Conservation (phyloP, 2,888 invertebrate species). For the Pelosia muscerda region DNA sequence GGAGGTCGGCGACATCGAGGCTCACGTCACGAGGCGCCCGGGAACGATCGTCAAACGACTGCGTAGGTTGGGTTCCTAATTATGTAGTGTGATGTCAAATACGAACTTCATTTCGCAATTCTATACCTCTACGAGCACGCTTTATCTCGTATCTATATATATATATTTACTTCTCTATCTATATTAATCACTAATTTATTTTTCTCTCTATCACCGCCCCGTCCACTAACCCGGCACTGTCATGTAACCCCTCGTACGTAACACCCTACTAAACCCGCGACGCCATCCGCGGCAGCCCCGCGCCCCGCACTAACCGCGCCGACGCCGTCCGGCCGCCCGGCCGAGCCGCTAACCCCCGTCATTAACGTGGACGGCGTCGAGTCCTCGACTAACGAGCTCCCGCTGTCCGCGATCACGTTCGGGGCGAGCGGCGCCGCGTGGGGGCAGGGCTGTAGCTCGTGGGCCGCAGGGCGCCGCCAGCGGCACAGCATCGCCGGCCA, state of each 20-base stretch:
- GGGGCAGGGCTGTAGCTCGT: conserved; percentile 63
- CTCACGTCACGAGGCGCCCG: conserved; percentile 50
- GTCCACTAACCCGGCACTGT: conserved; percentile 68
- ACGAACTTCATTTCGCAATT: conserved; percentile 46
- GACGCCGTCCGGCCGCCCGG: conserved; percentile 61
- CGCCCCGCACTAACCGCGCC: conserved; percentile 57
- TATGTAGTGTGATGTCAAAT: conserved; percentile 56
- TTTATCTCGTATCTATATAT: conserved; percentile 59
- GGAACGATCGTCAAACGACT: conserved; percentile 67
- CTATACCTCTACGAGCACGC: conserved; percentile 61
- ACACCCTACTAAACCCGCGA: conserved; percentile 47
- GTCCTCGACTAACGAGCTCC: conserved; percentile 90
- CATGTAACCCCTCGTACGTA: conserved; percentile 64
- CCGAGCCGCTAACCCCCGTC: conserved; percentile 69
- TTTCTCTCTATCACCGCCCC: conserved; percentile 70
- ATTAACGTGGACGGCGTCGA: conserved; percentile 81
- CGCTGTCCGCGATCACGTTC: conserved; percentile 88
- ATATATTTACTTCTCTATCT: conserved; percentile 56
- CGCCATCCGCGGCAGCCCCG: conserved; percentile 40
- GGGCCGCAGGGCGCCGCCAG: conserved; percentile 91
- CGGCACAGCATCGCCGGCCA: conserved; percentile 98
- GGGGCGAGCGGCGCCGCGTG: conserved; percentile 50
- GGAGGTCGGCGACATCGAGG: conserved; percentile 57
- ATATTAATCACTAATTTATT: conserved; percentile 66
- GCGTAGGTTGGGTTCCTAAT: conserved; percentile 53